phyloP scores from a whole-genome alignment of 1,140 invertebrate species.

The Chrysoperla carnea region DNA sequence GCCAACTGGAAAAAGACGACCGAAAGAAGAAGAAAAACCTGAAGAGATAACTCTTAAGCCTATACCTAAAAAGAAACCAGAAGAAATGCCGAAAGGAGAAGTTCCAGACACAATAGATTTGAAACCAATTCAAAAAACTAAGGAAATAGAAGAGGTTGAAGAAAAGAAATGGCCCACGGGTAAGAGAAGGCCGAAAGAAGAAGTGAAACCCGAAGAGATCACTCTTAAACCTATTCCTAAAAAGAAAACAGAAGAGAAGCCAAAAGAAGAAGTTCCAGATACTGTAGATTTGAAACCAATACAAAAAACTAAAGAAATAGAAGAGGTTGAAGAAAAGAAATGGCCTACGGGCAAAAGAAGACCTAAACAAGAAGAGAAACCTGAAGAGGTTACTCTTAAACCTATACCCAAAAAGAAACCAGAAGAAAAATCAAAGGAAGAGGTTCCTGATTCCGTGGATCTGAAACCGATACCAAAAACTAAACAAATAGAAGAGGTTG shows the following conservation, averaged over 20 bases:
- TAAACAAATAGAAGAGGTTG: slow-evolving; percentile 13
- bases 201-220: slow-evolving; percentile 14
- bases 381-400: slow-evolving; percentile 19
- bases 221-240: slow-evolving; percentile 17
- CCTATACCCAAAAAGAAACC: slow-evolving; percentile 16
- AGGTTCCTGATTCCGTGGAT: slow-evolving; percentile 8
- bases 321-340: slow-evolving; percentile 19
- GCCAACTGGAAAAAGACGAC: slow-evolving; percentile 11
- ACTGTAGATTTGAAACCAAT: slow-evolving; percentile 4
- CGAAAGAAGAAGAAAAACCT: slow-evolving; percentile 11
- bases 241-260: slow-evolving; percentile 13
- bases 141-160: slow-evolving; percentile 11
- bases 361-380: slow-evolving; percentile 19
- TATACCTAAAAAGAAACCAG: slow-evolving; percentile 7
- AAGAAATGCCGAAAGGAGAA: slow-evolving; percentile 17
- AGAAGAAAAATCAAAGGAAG: slow-evolving; percentile 20
- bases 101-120: slow-evolving; percentile 22
- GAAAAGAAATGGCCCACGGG: slow-evolving; percentile 10
- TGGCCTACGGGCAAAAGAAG: slow-evolving; percentile 24
- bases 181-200: slow-evolving; percentile 9
- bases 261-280: slow-evolving; percentile 15
- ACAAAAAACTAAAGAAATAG: slow-evolving; percentile 3
- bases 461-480: slow-evolving; percentile 13
- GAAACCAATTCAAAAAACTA: slow-evolving; percentile 19
- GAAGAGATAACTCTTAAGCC: slow-evolving; percentile 4